Conservation (phyloP, 1,140 invertebrate genomes). For the Lanistes nyassanus region DNA sequence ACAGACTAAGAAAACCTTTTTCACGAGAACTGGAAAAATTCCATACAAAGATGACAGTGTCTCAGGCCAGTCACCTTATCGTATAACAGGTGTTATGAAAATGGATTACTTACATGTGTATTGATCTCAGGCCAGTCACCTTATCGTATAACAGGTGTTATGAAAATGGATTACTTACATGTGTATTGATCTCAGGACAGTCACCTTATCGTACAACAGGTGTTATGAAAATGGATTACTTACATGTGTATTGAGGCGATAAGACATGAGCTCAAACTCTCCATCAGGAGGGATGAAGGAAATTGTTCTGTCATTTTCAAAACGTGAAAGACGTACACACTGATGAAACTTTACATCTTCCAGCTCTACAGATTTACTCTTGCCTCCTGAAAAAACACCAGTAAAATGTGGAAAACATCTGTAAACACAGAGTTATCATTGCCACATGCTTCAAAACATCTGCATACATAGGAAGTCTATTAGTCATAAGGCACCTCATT, state of each 20-base stretch:
- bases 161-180: not conserved
- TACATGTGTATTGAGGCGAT: slow-evolving; percentile 95
- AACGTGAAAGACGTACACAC: slow-evolving; percentile 94
- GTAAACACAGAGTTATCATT: too few relatives aligned
- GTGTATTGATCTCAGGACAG: not conserved
- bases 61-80: too few relatives aligned
- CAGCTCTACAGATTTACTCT: slow-evolving; percentile 98
- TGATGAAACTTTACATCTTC: slow-evolving; percentile 99
- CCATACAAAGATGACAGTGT: too few relatives aligned
- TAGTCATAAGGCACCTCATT: too few relatives aligned
- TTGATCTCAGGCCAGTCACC: not conserved
- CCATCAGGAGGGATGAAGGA: slow-evolving; percentile 99
- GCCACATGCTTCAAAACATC: too few relatives aligned
- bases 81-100: too few relatives aligned
- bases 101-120: not conserved
- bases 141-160: too few relatives aligned
- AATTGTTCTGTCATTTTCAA: slow-evolving; percentile 99
- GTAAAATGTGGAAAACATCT: too few relatives aligned
- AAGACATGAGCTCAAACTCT: slow-evolving; percentile 99
- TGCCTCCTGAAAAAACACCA: slow-evolving; percentile 75
- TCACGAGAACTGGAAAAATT: too few relatives aligned
- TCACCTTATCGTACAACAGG: too few relatives aligned
- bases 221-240: slow-evolving; percentile 55
- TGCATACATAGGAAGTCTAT: too few relatives aligned
- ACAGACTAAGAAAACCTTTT: too few relatives aligned